Base-by-base conservation (phyloP, 2,888 invertebrate genomes). In the Lithosia quadra region DNA sequence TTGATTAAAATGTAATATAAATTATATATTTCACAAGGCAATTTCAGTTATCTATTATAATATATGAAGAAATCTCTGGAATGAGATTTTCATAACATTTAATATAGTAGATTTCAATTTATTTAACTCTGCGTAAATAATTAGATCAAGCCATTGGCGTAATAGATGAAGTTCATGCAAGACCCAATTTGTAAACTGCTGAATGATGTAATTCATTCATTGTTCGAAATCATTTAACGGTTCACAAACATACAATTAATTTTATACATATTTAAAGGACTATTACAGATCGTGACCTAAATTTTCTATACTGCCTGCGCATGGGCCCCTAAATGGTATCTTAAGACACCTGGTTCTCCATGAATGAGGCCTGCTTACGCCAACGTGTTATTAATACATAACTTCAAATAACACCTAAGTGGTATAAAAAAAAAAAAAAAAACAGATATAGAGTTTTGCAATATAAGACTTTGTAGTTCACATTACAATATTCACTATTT, bases 51-150 rank as follows among this genome's bases (percentile, higher is more conserved):
- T 73, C 72, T 73, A 79, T 62, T 9, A 59, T 73, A 73, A 77
- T 75, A 77, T 75, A 78, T 82, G 76, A 78, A 83, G 73, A 81
- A 73, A 79, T 83, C 81, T 83, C 82, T 77, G 82, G 77, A 82
- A 79, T 74, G 84, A 84, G 84, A 85, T 81, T 82, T 74, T 85
- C 77, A 78, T 79, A 83, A 81, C 79, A 75, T 78, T 78, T 79
- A 78, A 77, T 64, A 67, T 56, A 59, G 60, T 74, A 71, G 22
- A 77, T 75, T 78, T 72, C 78, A 83, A 79, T 78, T 76, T 81
- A 84, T 77, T 86, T 82, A 63, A 21, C n/a, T 63, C 7, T 10
- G 76, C 68, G 75, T 24, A 49, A 62, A n/a, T 28, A n/a, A 58
- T 58, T n/a, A n/a, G 4, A 11, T 28, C 22, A 13, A 49, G 28